Evolutionary conservation across 2,797 vertebrate genomes (phyloP).

Genomic region (Nannoperca obscura): DNA sequence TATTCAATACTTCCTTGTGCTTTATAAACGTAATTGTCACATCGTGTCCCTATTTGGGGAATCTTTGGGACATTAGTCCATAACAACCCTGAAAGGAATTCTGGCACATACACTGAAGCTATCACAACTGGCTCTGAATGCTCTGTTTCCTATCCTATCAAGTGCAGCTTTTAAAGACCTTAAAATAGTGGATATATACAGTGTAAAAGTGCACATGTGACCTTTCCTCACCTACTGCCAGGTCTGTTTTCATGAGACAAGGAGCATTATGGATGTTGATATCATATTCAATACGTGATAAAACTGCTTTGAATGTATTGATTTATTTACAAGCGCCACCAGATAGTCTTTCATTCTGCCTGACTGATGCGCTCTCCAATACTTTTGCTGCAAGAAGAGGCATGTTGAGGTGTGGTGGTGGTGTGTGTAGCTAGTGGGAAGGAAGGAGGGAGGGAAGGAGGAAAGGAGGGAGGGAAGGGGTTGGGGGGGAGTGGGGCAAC

Average conservation of each 20-base stretch:
- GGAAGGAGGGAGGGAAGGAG: background rate
- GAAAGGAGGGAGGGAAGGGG: background rate
- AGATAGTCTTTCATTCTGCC: constrained; percentile 74
- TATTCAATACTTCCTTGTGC: background rate
- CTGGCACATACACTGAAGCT: background rate
- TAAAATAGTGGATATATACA: constrained; percentile 32
- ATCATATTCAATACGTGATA: constrained; percentile 83
- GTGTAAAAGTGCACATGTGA: constrained; percentile 45
- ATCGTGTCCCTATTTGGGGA: background rate
- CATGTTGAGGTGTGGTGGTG: constrained; percentile 50
- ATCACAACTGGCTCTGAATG: background rate
- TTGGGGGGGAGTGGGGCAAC: background rate
- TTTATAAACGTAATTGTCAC: background rate
- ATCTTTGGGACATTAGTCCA: background rate
- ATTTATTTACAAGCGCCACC: constrained; percentile 85
- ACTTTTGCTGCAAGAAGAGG: constrained; percentile 65
- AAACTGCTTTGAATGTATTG: constrained; percentile 85
- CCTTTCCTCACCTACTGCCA: constrained; percentile 55
- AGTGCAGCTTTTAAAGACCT: constrained; percentile 18
- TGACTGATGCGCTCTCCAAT: constrained; percentile 75
- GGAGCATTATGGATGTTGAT: constrained; percentile 84
- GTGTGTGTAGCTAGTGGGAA: constrained; percentile 30
- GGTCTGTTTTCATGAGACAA: constrained; percentile 64
- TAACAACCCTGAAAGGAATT: constrained; percentile 11
- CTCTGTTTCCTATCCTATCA: background rate